Evolutionary conservation across 2,888 invertebrate genomes (phyloP).

Genomic region (Andrena chrysosceles): DNA sequence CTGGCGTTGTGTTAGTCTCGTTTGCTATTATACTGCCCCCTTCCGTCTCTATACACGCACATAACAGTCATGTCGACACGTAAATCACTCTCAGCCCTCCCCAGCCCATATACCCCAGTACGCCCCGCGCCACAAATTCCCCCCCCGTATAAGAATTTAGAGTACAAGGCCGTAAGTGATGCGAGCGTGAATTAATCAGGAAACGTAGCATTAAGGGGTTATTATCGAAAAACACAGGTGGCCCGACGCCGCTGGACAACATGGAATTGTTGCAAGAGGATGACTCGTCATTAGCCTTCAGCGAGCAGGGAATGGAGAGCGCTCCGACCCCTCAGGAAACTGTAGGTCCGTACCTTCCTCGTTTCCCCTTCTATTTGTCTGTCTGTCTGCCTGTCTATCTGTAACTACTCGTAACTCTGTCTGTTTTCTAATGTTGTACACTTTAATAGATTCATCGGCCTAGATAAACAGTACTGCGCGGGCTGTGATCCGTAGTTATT

Average conservation of each 20-base stretch:
- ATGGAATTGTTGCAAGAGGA: slow-evolving; percentile 84
- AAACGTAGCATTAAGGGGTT: slow-evolving; percentile 77
- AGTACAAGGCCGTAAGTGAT: slow-evolving; percentile 69
- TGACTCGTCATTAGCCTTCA: slow-evolving; percentile 83
- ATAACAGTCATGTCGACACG: slow-evolving; percentile 67
- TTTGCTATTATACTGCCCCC: slow-evolving; percentile 74
- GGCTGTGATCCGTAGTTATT: slow-evolving; percentile 67
- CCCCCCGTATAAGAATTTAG: slow-evolving; percentile 45
- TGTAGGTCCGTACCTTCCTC: slow-evolving; percentile 84
- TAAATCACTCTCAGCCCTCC: slow-evolving; percentile 49
- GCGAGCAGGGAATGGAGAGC: slow-evolving; percentile 84
- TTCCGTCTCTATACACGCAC: slow-evolving; percentile 57
- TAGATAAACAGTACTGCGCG: slow-evolving; percentile 70
- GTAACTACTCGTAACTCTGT: slow-evolving; percentile 76
- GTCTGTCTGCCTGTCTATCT: slow-evolving; percentile 76
- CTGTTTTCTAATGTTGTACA: slow-evolving; percentile 73
- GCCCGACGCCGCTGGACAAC: slow-evolving; percentile 84
- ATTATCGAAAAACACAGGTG: slow-evolving; percentile 81
- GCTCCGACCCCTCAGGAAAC: slow-evolving; percentile 82
- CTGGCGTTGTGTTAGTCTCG: slow-evolving; percentile 93
- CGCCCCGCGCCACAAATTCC: slow-evolving; percentile 35
- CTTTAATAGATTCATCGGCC: slow-evolving; percentile 71
- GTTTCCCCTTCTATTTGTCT: slow-evolving; percentile 80
- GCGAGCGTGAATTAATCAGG: slow-evolving; percentile 69
- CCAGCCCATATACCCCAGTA: background rate